Evolutionary conservation across 2,113 vertebrate species (phyloP).

Genomic region (Mugil cephalus): DNA sequence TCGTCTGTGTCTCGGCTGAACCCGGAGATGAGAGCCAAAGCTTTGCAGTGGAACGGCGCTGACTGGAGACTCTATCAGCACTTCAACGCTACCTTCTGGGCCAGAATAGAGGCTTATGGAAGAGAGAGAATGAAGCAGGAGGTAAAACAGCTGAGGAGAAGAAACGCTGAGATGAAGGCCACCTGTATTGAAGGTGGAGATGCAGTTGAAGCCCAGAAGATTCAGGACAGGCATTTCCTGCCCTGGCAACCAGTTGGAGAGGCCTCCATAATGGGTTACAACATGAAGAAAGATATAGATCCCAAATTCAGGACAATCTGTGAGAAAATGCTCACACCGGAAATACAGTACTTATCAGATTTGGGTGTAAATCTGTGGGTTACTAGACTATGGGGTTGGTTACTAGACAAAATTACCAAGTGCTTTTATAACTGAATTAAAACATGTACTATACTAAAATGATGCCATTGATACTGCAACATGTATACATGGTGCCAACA

Average conservation of each 20-base stretch:
- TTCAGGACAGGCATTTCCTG: constrained; percentile 88
- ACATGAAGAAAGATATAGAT: constrained; percentile 88
- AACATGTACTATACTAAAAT: neutral
- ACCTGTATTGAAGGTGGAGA: constrained; percentile 89
- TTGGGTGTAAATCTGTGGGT: constrained; percentile 94
- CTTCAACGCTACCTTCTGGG: constrained; percentile 94
- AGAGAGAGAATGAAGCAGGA: constrained; percentile 88
- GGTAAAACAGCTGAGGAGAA: constrained; percentile 83
- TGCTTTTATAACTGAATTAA: constrained; percentile 1
- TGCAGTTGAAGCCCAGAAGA: constrained; percentile 87
- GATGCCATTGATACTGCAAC: neutral
- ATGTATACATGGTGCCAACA: neutral
- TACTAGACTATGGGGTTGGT: constrained; percentile 90
- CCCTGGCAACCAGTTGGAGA: constrained; percentile 96
- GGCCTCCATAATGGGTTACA: constrained; percentile 94
- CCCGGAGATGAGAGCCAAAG: constrained; percentile 85
- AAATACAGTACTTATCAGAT: constrained; percentile 93
- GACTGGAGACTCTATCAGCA: constrained; percentile 92
- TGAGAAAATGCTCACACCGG: constrained; percentile 95
- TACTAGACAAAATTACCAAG: constrained; percentile 55
- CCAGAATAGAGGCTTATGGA: constrained; percentile 88
- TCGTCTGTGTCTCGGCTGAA: constrained; percentile 84
- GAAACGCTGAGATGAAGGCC: constrained; percentile 89
- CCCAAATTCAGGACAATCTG: constrained; percentile 86
- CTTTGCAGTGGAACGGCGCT: constrained; percentile 89